Evolutionary conservation across 1,140 invertebrate species (phyloP), one percentile per base, ranked within the genome.

Genomic region (Colletes gigas): DNA sequence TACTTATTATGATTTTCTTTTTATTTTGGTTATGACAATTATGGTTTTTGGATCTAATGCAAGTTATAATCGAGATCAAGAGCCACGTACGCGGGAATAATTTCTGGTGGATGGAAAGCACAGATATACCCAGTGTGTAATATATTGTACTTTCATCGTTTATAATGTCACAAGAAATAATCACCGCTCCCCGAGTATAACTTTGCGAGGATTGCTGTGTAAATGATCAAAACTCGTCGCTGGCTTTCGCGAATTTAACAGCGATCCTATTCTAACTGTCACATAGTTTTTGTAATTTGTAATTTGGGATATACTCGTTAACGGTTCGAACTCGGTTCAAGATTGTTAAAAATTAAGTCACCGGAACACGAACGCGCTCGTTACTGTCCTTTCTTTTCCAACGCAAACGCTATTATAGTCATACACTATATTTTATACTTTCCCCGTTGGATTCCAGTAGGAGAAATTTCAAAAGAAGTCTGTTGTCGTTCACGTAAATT

Each of bases 401-500:
- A 9, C 9, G 30, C 41, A 39, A 12, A 15, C 8, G 30, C 21
- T 17, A 39, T 60, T 69, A 41, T 60, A 62, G n/a, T 70, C 72
- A 30, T 17, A 72, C 30, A 30, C 15, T 39, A 44, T 72, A 78
- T 63, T 54, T 78, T 72, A 78, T 78, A 65, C 77, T 78, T 78
- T 78, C 77, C 57, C 77, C n/a, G 50, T 3, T n/a, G 69, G 0
- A 63, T 72, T 72, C 57, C 50, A 55, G 9, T 6, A 63, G 50
- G 76, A 65, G 76, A 78, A 78, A 78, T 78, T 78, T 78, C 41
- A 69, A 66, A 73, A n/a, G 50, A 78, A 65, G n/a, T 41, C 10
- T 39, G n/a, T n/a, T 6, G 39, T 63, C 44, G 19, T 3, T 54
- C 10, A 15, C 44, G 5, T 72, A 47, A 71, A 63, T 70, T 60